Base-by-base conservation (phyloP, 35 echinoderm and acorn worm species). In the Apostichopus californicus region DNA sequence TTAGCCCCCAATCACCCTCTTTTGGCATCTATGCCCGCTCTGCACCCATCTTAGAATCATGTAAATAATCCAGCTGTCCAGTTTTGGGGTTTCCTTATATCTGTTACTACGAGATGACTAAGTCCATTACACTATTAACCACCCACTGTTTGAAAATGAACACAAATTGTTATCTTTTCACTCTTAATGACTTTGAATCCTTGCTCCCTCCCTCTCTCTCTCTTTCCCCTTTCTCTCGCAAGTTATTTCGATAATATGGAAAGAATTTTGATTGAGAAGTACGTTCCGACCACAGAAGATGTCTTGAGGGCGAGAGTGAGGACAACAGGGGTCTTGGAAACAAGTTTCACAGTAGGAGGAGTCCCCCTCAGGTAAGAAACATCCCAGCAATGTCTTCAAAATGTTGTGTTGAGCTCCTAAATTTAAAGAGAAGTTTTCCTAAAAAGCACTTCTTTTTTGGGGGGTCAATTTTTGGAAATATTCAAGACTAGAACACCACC, bases 201-300 rank as follows among this genome's bases (percentile, higher is more conserved):
- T 46, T 68, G 64, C 11, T 68, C 17, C 11, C 80, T 23, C 34
- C 22, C 5, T 89, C 15, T 28, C 24, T 73, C 28, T 73, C 28
- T 73, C 63, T 73, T n/a, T n/a, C n/a, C n/a, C 58, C 1, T 92
- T 1, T 83, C 34, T 46, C 34, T 46, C 3, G 34, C 34, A 46
- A 98, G 97, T 86, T 98, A 98, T 70, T 98, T 98, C 94, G 95
- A 98, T 54, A 96, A 94, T 75, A 98, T 98, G 87, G 95, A 98
- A 54, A 90, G 97, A 77, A 91, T 98, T 60, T 93, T 91, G 18
- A 79, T 94, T 20, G 90, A 93, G 78, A 94, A 96, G 78, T 98
- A 94, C 78, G 57, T 77, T 71, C 97, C 97, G 54, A 93, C 80
- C 75, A 94, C 95, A 15, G 90, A 91, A 89, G 97, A 98, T 94